phyloP scores from a whole-genome alignment of 2,797 vertebrate species.

The Danio jaintianensis region DNA sequence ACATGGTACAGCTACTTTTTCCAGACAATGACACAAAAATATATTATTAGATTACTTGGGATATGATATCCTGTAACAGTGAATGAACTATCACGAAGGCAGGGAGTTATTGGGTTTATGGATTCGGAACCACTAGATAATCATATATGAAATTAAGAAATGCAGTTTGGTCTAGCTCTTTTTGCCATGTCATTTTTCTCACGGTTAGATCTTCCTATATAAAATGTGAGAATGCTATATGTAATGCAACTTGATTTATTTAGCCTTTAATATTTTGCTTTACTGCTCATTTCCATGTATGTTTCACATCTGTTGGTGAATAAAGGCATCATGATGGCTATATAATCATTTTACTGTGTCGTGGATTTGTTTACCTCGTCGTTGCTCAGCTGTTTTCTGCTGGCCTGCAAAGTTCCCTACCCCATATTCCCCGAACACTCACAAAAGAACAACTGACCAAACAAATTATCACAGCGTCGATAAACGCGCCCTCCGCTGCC shows the following conservation, averaged over 20 bases:
- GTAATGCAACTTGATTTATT: background rate
- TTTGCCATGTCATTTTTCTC: background rate
- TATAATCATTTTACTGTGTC: background rate
- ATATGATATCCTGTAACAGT: no score
- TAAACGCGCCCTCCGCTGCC: background rate
- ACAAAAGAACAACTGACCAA: background rate
- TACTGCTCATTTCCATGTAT: background rate
- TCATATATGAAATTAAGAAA: no score
- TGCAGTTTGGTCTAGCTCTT: background rate
- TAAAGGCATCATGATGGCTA: slow-evolving; percentile 22
- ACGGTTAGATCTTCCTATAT: background rate
- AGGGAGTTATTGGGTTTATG: no score
- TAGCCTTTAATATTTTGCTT: background rate
- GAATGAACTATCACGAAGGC: no score
- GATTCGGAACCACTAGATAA: no score
- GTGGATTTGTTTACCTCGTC: background rate
- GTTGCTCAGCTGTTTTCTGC: background rate
- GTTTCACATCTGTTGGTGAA: slow-evolving; percentile 6
- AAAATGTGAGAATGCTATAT: background rate
- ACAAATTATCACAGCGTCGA: background rate
- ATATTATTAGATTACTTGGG: no score
- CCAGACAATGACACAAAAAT: no score
- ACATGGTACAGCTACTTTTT: no score
- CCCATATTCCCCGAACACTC: background rate
- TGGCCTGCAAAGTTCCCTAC: background rate